Conservation (phyloP, 2,113 vertebrate species). For the Malaclemys terrapin region DNA sequence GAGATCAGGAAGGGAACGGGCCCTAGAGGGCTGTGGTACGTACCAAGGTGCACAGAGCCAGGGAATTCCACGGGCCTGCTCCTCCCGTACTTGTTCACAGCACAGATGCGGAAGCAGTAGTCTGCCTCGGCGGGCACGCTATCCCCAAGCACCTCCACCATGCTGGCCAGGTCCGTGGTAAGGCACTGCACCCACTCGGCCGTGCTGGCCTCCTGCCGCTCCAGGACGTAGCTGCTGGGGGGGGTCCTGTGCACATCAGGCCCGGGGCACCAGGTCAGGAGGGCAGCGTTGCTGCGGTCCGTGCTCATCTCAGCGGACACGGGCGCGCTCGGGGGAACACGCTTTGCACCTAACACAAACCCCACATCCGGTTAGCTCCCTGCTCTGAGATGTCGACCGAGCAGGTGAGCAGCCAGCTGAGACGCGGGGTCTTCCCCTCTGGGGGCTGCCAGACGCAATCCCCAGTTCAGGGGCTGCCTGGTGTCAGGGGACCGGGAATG, state of each 20-base stretch:
- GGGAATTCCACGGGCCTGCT: constrained; percentile 92
- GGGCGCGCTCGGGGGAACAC: constrained; percentile 87
- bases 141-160: constrained; percentile 91
- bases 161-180: constrained; percentile 88
- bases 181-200: constrained; percentile 95
- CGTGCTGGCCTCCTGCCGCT: constrained; percentile 87
- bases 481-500: neutral
- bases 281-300: constrained; percentile 87
- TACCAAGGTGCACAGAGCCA: constrained; percentile 90
- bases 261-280: constrained; percentile 90
- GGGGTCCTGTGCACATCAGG: constrained; percentile 84
- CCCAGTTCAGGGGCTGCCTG: neutral
- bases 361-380: neutral
- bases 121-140: constrained; percentile 90
- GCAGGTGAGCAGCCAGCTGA: neutral
- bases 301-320: constrained; percentile 89
- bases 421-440: neutral
- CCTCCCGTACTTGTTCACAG: constrained; percentile 90
- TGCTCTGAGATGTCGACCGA: fast-evolving
- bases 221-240: constrained; percentile 89
- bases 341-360: constrained; percentile 84
- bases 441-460: neutral
- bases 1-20: neutral
- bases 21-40: neutral
- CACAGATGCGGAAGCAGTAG: constrained; percentile 93